Evolutionary conservation across 2,888 invertebrate species (phyloP).

Genomic region (Sialis fuliginosa): DNA sequence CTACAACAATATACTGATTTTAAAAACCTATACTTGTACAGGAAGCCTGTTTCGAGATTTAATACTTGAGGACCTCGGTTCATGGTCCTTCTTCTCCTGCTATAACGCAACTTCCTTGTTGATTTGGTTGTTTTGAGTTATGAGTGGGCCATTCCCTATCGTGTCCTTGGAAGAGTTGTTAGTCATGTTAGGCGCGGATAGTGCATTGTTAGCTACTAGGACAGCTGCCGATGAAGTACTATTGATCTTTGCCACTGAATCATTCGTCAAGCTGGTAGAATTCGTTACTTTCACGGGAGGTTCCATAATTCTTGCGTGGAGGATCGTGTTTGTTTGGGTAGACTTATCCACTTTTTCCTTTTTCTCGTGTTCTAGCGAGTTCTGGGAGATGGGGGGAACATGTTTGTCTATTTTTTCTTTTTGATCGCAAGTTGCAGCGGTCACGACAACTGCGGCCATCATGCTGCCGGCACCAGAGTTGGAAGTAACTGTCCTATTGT

Average conservation of each 20-base stretch:
- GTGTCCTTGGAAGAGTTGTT: neutral
- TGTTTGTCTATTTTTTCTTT: conserved; percentile 46
- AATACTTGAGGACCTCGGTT: conserved; percentile 20
- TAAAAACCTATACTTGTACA: conserved; percentile 20
- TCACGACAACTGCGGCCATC: conserved; percentile 50
- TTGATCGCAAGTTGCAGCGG: conserved; percentile 47
- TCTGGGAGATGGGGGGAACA: conserved; percentile 24
- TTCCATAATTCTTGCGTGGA: conserved; percentile 8
- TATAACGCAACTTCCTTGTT: conserved; percentile 22
- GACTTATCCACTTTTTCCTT: conserved; percentile 20
- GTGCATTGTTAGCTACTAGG: neutral
- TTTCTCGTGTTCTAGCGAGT: conserved; percentile 8
- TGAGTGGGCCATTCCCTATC: conserved; percentile 21
- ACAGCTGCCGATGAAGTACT: neutral
- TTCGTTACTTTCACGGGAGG: conserved; percentile 15
- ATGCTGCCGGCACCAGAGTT: conserved; percentile 38
- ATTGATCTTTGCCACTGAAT: conserved; percentile 19
- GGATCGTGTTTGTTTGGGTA: conserved; percentile 19
- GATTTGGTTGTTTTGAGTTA: conserved; percentile 18
- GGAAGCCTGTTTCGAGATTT: conserved; percentile 20
- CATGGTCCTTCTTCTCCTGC: conserved; percentile 16
- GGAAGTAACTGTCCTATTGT: conserved; percentile 38
- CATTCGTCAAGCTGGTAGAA: conserved; percentile 12
- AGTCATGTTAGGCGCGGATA: neutral
- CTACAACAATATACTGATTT: neutral